These are phyloP conservation scores for Crioceris asparagi DNA, from an alignment of 2,888 invertebrate species.

Conservation along the genomic window DNA sequence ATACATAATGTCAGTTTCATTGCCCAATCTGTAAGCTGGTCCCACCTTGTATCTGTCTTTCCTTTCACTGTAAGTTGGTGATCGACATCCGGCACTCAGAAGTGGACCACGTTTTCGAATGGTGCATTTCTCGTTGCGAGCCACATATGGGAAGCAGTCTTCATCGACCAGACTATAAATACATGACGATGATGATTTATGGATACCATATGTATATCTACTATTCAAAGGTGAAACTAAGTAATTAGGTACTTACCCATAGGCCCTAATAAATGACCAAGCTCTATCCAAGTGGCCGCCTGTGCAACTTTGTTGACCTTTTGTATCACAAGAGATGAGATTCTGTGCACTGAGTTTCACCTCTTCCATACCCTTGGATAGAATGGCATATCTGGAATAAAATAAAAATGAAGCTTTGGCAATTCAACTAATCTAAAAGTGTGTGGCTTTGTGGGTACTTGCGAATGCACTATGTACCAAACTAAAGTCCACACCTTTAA, in stretches of 20 bases:
- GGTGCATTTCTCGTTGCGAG: conserved; percentile 51
- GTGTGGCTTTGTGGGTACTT: too few relatives aligned
- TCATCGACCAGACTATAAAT: conserved; percentile 68
- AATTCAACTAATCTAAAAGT: too few relatives aligned
- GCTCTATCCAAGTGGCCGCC: conserved; percentile 87
- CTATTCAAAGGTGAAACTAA: too few relatives aligned
- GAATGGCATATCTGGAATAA: conserved; percentile 59
- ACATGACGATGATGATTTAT: too few relatives aligned
- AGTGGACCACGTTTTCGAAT: conserved; percentile 42
- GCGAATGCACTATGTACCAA: too few relatives aligned
- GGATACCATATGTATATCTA: too few relatives aligned
- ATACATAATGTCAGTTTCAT: conserved; percentile 79
- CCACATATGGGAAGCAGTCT: conserved; percentile 74
- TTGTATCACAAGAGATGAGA: conserved; percentile 72
- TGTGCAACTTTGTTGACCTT: conserved; percentile 67
- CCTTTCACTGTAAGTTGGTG: conserved; percentile 41
- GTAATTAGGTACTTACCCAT: conserved; percentile 45
- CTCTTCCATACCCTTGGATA: conserved; percentile 68
- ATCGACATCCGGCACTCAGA: conserved; percentile 45
- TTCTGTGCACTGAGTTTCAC: conserved; percentile 73
- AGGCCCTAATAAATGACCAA: conserved; percentile 77
- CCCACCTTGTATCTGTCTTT: conserved; percentile 59
- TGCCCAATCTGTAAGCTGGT: conserved; percentile 64
- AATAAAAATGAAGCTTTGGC: neutral
- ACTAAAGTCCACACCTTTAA: too few relatives aligned